Evolutionary conservation across 2,113 vertebrate genomes (phyloP).

Genomic region (Dasyurus viverrinus): DNA sequence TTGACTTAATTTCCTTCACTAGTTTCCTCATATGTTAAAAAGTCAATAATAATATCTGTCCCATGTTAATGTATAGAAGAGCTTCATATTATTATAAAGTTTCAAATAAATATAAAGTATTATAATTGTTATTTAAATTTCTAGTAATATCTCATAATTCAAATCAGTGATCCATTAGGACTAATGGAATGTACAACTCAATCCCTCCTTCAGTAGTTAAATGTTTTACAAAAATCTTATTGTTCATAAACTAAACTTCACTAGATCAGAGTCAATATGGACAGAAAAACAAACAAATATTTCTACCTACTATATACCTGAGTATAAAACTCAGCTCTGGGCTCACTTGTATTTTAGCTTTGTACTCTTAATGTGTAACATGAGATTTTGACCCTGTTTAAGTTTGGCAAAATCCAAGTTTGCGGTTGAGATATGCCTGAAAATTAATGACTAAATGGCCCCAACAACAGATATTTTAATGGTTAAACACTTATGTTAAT

Average conservation of each 20-base stretch:
- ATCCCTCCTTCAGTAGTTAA: constrained; percentile 55
- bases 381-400: constrained; percentile 63
- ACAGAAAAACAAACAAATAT: constrained; percentile 45
- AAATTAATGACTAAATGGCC: constrained; percentile 59
- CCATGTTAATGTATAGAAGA: neutral
- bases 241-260: constrained; percentile 55
- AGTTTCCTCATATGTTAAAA: neutral
- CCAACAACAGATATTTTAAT: constrained; percentile 65
- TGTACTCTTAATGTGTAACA: constrained; percentile 60
- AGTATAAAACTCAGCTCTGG: constrained; percentile 44
- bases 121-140: neutral
- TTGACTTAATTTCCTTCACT: neutral
- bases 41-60: neutral
- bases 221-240: constrained; percentile 7
- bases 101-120: neutral
- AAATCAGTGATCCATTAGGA: constrained; percentile 1
- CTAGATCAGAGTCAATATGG: constrained; percentile 49
- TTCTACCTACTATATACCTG: constrained; percentile 35
- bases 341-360: constrained; percentile 47
- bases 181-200: neutral
- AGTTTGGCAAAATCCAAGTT: constrained; percentile 44
- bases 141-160: neutral
- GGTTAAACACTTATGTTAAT: constrained; percentile 66
- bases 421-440: constrained; percentile 63
- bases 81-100: neutral